Base-by-base conservation (phyloP, 92 coral and sea anemone genomes). In the Porites cylindrica region DNA sequence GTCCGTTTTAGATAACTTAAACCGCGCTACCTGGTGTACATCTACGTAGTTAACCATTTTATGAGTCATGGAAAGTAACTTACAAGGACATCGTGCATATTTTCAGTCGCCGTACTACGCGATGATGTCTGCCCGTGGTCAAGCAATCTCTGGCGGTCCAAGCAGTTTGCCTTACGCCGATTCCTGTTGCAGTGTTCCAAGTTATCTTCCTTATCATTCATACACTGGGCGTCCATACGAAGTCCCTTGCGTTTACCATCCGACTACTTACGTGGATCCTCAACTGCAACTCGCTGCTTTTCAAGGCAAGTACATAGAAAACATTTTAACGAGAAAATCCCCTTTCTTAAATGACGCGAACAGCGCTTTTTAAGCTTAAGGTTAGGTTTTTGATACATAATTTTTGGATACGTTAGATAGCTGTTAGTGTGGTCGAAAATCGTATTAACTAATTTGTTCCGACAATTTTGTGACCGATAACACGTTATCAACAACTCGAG, bases 41-140 rank as follows among this genome's bases (percentile, higher is more conserved):
- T 32, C 26, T 56, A 61, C 54, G 70, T 79, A 70, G 75, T 50
- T 12, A 38, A 66, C 52, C 78, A 70, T 72, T 82, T 82, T 70
- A 82, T 73, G 14, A n/a, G 88, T 63, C 60, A 94, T 94, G 98
- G 98, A 94, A 64, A 81, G 67, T 73, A 90, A 90, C 81, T 64
- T 93, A 73, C 98, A 90, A 79, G 75, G 93, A 20, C 86, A 89
- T 53, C 87, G 71, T 62, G 47, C 96, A 72, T 93, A 66, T 84
- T 95, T 91, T 63, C 96, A 95, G 83, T 87, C 96, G 24, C 90
- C 98, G 23, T 66, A 91, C 47, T 93, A 91, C 87, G 78, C 96
- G 38, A 84, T 95, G 94, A 85, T 95, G 19, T 78, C 98, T 14
- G 80, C 92, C 61, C 94, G 91, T 60, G 88, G 86, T 6, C 96